phyloP scores from a whole-genome alignment of 1,140 invertebrate genomes.

The Nasonia giraulti region DNA sequence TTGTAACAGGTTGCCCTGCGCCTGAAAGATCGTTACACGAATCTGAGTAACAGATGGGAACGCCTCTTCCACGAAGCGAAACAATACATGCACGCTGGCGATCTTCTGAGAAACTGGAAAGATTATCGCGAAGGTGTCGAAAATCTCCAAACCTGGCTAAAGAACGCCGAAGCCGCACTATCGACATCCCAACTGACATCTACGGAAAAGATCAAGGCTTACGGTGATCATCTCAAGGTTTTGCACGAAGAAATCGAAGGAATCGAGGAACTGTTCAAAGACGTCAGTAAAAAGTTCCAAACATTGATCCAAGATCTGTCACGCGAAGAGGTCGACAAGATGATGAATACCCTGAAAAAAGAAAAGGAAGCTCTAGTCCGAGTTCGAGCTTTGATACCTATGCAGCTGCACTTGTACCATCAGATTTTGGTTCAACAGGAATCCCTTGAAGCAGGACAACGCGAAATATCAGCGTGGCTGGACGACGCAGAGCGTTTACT shows the following conservation, averaged over 20 bases:
- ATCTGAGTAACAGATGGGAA: constrained; percentile 86
- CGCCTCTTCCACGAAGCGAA: constrained; percentile 87
- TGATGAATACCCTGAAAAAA: constrained; percentile 92
- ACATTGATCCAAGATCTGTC: constrained; percentile 91
- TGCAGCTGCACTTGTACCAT: constrained; percentile 86
- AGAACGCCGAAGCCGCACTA: constrained; percentile 83
- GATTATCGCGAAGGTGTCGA: constrained; percentile 87
- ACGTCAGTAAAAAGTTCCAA: constrained; percentile 92
- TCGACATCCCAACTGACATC: constrained; percentile 81
- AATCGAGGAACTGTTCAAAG: constrained; percentile 92
- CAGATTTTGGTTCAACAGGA: constrained; percentile 93
- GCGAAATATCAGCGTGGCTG: constrained; percentile 90
- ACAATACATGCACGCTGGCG: constrained; percentile 91
- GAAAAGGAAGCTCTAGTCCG: constrained; percentile 90
- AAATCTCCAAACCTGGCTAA: constrained; percentile 86
- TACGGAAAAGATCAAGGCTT: constrained; percentile 85
- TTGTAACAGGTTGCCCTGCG: constrained; percentile 79
- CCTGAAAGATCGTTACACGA: constrained; percentile 83
- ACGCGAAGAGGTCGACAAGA: constrained; percentile 90
- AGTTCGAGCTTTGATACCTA: constrained; percentile 86
- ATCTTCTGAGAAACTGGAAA: constrained; percentile 86
- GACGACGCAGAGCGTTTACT: constrained; percentile 87
- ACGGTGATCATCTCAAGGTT: constrained; percentile 86
- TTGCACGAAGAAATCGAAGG: constrained; percentile 88
- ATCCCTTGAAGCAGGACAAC: constrained; percentile 89